These are phyloP conservation scores for Poeciliopsis presidionis DNA, from an alignment of 2,797 vertebrate species.

Conservation along the genomic window DNA sequence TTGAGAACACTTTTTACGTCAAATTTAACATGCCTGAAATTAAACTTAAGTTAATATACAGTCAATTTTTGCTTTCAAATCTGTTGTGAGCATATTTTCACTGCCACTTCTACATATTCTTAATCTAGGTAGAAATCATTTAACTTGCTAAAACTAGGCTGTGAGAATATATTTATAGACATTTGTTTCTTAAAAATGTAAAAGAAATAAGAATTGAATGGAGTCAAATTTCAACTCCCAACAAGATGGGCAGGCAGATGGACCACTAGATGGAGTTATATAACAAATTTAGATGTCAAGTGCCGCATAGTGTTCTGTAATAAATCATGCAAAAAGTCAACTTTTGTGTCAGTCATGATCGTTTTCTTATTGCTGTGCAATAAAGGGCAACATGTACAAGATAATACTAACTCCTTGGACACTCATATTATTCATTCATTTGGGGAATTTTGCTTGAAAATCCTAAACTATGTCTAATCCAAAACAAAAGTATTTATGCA, in stretches of 20 bases:
- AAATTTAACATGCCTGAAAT: not conserved
- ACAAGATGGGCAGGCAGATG: slow-evolving; percentile 1
- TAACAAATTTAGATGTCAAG: not conserved
- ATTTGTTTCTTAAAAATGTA: not conserved
- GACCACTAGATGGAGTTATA: slow-evolving; percentile 52
- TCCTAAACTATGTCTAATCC: not conserved
- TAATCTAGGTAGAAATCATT: not conserved
- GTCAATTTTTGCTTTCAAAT: not conserved
- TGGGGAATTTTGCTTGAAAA: not conserved
- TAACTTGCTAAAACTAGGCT: not conserved
- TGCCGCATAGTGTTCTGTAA: no score
- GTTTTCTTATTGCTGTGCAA: not conserved
- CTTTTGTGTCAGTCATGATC: not conserved
- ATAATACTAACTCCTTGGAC: not conserved
- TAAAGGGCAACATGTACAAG: not conserved
- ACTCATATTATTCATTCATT: not conserved
- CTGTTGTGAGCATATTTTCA: not conserved
- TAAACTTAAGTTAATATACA: not conserved
- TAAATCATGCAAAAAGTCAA: not conserved
- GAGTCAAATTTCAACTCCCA: not conserved
- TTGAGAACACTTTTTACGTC: not conserved
- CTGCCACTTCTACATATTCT: not conserved
- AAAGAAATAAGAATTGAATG: not conserved
- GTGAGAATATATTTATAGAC: not conserved
- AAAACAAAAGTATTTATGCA: not conserved